Evolutionary conservation across 35 echinoderm and acorn worm genomes (phyloP).

Genomic region (Ophioderma brevispina): DNA sequence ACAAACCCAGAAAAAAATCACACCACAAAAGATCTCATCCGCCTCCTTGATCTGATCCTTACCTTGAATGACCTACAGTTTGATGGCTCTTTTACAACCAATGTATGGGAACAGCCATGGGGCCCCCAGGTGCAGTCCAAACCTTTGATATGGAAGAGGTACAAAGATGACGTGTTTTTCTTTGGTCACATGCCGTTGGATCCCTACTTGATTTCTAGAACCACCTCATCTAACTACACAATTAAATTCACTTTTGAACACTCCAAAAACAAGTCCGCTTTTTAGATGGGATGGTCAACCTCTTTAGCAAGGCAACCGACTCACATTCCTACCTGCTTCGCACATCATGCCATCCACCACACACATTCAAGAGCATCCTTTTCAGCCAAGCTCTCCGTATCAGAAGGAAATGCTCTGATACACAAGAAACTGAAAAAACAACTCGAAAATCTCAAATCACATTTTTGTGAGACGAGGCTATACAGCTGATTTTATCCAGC

Average conservation of each 20-base stretch:
- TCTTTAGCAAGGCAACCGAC: constrained; percentile 16
- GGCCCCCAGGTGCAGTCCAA: background rate
- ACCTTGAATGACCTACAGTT: constrained; percentile 35
- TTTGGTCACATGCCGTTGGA: background rate
- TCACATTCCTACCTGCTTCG: constrained; percentile 35
- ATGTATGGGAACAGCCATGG: background rate
- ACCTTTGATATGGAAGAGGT: background rate
- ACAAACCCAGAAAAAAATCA: background rate
- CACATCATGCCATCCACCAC: constrained; percentile 30
- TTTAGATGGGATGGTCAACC: constrained; percentile 17
- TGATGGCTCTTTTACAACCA: background rate
- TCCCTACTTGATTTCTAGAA: constrained; percentile 2
- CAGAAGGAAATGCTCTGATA: constrained; percentile 21
- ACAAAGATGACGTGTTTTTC: constrained; percentile 30
- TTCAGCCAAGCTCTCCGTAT: constrained; percentile 16
- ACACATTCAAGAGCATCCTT: constrained; percentile 13
- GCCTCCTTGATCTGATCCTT: constrained; percentile 21
- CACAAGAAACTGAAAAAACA: background rate
- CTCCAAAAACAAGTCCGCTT: constrained; percentile 1
- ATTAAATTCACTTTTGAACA: constrained; percentile 54
- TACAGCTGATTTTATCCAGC: background rate
- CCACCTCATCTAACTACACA: background rate
- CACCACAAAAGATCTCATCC: constrained; percentile 28
- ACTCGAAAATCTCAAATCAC: background rate
- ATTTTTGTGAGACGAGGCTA: background rate